Evolutionary conservation across 2,888 invertebrate species (phyloP).

Genomic region (Polydrusus pterygomalis): DNA sequence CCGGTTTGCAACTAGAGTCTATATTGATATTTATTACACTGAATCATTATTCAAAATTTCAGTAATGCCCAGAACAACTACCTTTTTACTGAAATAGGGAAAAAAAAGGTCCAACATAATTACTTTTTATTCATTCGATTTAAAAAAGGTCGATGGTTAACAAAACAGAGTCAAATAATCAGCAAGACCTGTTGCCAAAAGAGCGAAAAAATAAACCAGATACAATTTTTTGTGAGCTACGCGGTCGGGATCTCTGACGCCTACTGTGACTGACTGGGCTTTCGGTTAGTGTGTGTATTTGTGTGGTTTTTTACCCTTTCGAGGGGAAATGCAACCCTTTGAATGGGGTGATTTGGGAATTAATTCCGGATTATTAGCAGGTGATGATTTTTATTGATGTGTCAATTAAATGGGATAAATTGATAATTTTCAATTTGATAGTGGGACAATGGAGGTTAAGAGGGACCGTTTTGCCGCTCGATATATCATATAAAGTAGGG

Average conservation of each 20-base stretch:
- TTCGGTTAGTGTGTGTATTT: conserved; percentile 40
- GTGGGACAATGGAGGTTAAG: no score
- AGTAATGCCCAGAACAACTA: neutral
- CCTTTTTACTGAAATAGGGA: neutral
- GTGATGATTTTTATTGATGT: conserved; percentile 29
- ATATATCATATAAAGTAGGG: no score
- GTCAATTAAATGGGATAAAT: conserved; percentile 14
- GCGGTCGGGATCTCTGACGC: conserved; percentile 41
- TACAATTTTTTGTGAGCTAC: conserved; percentile 36
- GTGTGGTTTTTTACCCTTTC: conserved; percentile 43
- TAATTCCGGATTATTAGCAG: conserved; percentile 35
- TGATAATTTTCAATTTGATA: neutral
- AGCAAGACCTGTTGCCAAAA: conserved; percentile 40
- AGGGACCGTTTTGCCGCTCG: no score
- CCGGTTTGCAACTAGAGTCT: no score
- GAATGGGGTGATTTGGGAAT: conserved; percentile 33
- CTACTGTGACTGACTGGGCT: conserved; percentile 37
- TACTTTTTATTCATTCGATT: conserved; percentile 26
- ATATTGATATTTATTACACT: no score
- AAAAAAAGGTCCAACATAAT: conserved; percentile 7
- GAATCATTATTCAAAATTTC: neutral
- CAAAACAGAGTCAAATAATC: conserved; percentile 36
- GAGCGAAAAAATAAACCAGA: conserved; percentile 39
- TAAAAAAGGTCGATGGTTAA: conserved; percentile 25
- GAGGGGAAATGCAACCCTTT: conserved; percentile 37